phyloP scores from a whole-genome alignment of 2,113 vertebrate species.

The Poeciliopsis occidentalis region DNA sequence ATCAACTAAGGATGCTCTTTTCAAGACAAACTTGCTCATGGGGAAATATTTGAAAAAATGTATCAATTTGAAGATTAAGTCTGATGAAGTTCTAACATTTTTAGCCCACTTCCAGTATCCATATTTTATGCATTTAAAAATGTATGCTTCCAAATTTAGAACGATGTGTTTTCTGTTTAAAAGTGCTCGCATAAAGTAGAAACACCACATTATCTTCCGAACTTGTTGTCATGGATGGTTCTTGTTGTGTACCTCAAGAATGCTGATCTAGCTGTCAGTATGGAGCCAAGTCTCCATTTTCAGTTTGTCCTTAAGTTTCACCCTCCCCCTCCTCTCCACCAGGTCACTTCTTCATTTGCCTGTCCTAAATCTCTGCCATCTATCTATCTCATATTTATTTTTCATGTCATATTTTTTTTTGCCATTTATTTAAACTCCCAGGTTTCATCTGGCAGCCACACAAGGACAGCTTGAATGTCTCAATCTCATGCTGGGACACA shows the following conservation, averaged over 20 bases:
- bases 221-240: conserved; percentile 5
- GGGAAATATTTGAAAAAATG: neutral
- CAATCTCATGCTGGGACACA: conserved; percentile 88
- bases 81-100: neutral
- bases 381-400: neutral
- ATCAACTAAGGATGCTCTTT: neutral
- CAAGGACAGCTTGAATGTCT: conserved; percentile 94
- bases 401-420: neutral
- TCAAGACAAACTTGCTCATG: neutral
- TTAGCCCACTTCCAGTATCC: neutral
- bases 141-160: neutral
- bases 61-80: neutral
- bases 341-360: conserved; percentile 29
- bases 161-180: neutral
- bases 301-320: conserved; percentile 50
- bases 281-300: conserved; percentile 53
- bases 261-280: conserved; percentile 50
- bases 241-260: conserved; percentile 35
- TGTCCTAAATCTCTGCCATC: neutral
- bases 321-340: conserved; percentile 19
- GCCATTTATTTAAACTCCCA: conserved; percentile 50
- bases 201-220: neutral
- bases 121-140: neutral
- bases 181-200: neutral
- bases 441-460: conserved; percentile 93